phyloP scores from a whole-genome alignment of 2,888 invertebrate species.

The Lasioglossum morio region DNA sequence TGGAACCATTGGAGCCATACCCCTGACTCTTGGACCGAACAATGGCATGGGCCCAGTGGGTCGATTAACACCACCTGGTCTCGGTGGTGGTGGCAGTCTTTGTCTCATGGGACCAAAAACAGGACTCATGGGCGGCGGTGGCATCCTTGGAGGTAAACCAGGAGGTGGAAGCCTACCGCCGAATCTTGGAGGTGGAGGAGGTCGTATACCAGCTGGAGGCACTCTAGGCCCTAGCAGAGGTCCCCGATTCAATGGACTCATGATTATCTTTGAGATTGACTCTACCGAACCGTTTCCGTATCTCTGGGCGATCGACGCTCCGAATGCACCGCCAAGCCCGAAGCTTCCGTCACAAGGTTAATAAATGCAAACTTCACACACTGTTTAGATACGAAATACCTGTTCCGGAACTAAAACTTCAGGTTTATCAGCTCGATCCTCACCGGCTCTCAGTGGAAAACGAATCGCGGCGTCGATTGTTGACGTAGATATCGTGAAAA shows the following conservation, averaged over 20 bases:
- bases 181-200: constrained; percentile 75
- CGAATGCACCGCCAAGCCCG: not conserved
- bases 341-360: constrained; percentile 39
- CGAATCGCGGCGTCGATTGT: not conserved
- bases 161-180: constrained; percentile 74
- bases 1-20: constrained; percentile 73
- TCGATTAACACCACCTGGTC: constrained; percentile 58
- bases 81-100: constrained; percentile 69
- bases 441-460: constrained; percentile 11
- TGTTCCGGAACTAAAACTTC: not conserved
- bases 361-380: constrained; percentile 5
- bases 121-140: constrained; percentile 67
- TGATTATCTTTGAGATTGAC: constrained; percentile 37
- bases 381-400: constrained; percentile 22
- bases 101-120: constrained; percentile 74
- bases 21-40: constrained; percentile 71
- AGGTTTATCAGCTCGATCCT: not conserved
- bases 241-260: constrained; percentile 81
- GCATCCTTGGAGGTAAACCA: constrained; percentile 69
- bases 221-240: constrained; percentile 76
- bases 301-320: not conserved
- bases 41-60: constrained; percentile 66
- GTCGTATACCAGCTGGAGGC: constrained; percentile 74
- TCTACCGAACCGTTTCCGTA: constrained; percentile 17
- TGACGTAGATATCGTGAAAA: constrained; percentile 21